These are phyloP conservation scores for Antheraea pernyi DNA, from an alignment of 1,140 invertebrate genomes.

Conservation along the genomic window DNA sequence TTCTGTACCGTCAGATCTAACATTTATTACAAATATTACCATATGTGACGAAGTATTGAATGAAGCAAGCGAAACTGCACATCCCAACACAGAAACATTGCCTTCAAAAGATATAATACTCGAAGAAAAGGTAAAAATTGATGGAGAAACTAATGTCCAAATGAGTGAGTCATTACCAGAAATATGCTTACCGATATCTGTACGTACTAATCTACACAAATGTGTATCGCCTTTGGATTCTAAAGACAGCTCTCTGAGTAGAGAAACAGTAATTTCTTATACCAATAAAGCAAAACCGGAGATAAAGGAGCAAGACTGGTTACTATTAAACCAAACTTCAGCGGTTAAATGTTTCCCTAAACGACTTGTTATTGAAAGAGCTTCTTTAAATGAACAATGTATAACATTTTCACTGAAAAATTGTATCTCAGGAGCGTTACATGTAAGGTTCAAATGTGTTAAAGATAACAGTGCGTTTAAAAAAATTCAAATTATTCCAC, in stretches of 20 bases:
- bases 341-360: slow-evolving; percentile 38
- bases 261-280: slow-evolving; percentile 14
- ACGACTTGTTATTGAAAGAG: slow-evolving; percentile 34
- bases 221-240: slow-evolving; percentile 39
- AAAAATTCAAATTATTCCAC: slow-evolving; percentile 37
- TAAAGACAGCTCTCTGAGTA: slow-evolving; percentile 25
- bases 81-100: slow-evolving; percentile 52
- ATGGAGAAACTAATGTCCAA: slow-evolving; percentile 25
- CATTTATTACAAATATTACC: slow-evolving; percentile 13
- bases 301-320: slow-evolving; percentile 17
- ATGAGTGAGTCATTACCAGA: neutral
- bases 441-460: slow-evolving; percentile 41
- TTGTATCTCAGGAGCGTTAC: slow-evolving; percentile 33
- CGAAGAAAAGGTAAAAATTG: slow-evolving; percentile 14
- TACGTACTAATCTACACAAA: slow-evolving; percentile 50
- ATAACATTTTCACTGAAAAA: slow-evolving; percentile 50
- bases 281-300: neutral
- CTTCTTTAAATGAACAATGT: slow-evolving; percentile 35
- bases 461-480: slow-evolving; percentile 39
- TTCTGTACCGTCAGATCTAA: slow-evolving; percentile 20
- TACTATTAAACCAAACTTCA: slow-evolving; percentile 27
- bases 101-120: slow-evolving; percentile 23
- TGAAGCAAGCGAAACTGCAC: slow-evolving; percentile 35
- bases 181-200: slow-evolving; percentile 32
- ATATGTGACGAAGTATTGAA: slow-evolving; percentile 7